These are phyloP conservation scores for Trididemnum nubilum DNA, from an alignment of 23 tunicate genomes.

Conservation along the genomic window DNA sequence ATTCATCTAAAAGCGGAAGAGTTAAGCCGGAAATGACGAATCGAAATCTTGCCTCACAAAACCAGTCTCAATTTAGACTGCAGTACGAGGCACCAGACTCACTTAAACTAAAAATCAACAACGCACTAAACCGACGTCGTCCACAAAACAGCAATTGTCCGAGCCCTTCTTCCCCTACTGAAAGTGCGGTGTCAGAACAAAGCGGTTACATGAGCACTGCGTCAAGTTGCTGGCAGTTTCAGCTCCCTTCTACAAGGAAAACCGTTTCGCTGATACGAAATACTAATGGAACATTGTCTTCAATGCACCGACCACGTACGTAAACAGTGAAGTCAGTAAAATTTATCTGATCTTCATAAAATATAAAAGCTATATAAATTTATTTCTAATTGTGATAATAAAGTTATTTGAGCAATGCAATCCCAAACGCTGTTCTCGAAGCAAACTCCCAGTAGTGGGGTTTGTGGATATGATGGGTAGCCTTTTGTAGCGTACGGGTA, in stretches of 20 bases:
- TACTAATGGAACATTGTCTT: constrained; percentile 12
- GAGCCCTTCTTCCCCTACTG: constrained; percentile 53
- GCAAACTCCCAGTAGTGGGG: too few species aligned
- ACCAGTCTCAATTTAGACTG: neutral
- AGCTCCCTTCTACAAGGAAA: constrained; percentile 25
- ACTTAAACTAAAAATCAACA: neutral
- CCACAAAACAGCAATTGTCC: constrained; percentile 22
- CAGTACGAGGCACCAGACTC: neutral
- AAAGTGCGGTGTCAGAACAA: constrained; percentile 60
- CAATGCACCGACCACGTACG: neutral
- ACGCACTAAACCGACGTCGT: constrained; percentile 7
- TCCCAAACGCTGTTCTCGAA: too few species aligned
- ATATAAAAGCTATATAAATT: too few species aligned
- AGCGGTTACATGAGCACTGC: constrained; percentile 72
- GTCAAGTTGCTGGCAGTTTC: constrained; percentile 68
- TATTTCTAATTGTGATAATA: too few species aligned
- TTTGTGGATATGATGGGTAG: too few species aligned
- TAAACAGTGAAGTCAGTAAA: too few species aligned
- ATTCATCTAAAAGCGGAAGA: neutral
- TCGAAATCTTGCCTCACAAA: neutral
- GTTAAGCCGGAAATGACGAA: neutral
- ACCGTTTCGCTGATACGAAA: constrained; percentile 8
- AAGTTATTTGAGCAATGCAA: too few species aligned
- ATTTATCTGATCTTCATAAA: too few species aligned
- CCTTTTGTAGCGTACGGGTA: too few species aligned